Evolutionary conservation across 2,113 vertebrate genomes (phyloP).

Genomic region (Seriola aureovittata): DNA sequence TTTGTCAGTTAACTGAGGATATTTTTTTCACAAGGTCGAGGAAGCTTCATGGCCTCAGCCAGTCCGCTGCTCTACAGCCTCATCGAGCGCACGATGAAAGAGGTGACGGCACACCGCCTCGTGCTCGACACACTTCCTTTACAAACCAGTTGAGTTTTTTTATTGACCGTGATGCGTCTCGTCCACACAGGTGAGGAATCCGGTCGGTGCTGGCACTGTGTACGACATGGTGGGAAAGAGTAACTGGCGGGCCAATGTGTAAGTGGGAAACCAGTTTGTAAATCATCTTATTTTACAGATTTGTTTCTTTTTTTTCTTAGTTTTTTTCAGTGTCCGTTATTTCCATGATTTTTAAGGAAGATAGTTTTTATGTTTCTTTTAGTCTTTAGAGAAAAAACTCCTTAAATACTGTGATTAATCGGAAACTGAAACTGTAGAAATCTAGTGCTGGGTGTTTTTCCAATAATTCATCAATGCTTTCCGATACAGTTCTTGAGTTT

Average conservation of each 20-base stretch:
- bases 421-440: too few species aligned
- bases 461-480: too few species aligned
- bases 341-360: too few species aligned
- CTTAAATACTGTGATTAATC: too few species aligned
- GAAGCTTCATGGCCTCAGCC: constrained; percentile 86
- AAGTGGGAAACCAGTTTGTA: constrained; percentile 72
- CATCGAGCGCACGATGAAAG: constrained; percentile 83
- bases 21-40: constrained; percentile 67
- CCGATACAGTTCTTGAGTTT: too few species aligned
- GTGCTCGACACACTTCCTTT: neutral
- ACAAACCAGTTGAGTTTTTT: neutral
- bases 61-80: constrained; percentile 90
- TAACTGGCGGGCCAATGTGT: constrained; percentile 83
- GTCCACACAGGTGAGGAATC: constrained; percentile 84
- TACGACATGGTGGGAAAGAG: constrained; percentile 50
- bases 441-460: too few species aligned
- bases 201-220: constrained; percentile 35
- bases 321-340: too few species aligned
- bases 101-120: constrained; percentile 72
- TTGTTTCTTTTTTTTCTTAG: neutral
- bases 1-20: neutral
- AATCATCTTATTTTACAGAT: too few species aligned
- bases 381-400: too few species aligned
- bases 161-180: neutral
- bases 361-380: too few species aligned